These are phyloP conservation scores for Catalaphyllia jardinei DNA, from an alignment of 64 coral and sea anemone genomes.

Conservation along the genomic window DNA sequence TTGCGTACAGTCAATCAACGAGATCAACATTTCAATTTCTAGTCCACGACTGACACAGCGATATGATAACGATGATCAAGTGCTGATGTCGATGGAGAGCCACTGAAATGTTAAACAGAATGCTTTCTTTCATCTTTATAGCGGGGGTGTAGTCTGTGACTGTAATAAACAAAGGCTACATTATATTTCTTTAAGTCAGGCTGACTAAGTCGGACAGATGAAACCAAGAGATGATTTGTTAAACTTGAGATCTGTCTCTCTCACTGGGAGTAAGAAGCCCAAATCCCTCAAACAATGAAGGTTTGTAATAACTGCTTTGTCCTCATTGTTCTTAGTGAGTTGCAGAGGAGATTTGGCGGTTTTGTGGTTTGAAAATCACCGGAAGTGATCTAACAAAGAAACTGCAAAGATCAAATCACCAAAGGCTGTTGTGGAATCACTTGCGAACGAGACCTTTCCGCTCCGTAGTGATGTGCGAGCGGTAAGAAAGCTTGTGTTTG, in stretches of 20 bases:
- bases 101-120: too few relatives aligned
- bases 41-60: too few relatives aligned
- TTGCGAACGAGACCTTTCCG: neutral
- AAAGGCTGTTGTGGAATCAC: neutral
- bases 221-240: neutral
- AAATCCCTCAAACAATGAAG: neutral
- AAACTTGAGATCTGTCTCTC: neutral
- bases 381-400: slow-evolving; percentile 35
- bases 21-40: too few relatives aligned
- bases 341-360: slow-evolving; percentile 4
- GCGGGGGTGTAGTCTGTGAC: too few relatives aligned
- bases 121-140: too few relatives aligned
- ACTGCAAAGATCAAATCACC: slow-evolving; percentile 23
- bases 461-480: neutral
- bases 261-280: neutral
- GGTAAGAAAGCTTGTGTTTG: neutral
- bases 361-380: slow-evolving; percentile 7
- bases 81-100: too few relatives aligned
- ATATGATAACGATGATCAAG: too few relatives aligned
- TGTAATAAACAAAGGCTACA: too few relatives aligned
- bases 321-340: slow-evolving; percentile 15
- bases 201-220: neutral
- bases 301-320: neutral
- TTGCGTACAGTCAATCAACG: too few relatives aligned
- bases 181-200: too few relatives aligned